Percentiles rank a stretch among this genome's conserved stretches.
Evolutionary conservation across 2,797 vertebrate genomes (phyloP).

Genomic region (Acipenser transmontanus): DNA sequence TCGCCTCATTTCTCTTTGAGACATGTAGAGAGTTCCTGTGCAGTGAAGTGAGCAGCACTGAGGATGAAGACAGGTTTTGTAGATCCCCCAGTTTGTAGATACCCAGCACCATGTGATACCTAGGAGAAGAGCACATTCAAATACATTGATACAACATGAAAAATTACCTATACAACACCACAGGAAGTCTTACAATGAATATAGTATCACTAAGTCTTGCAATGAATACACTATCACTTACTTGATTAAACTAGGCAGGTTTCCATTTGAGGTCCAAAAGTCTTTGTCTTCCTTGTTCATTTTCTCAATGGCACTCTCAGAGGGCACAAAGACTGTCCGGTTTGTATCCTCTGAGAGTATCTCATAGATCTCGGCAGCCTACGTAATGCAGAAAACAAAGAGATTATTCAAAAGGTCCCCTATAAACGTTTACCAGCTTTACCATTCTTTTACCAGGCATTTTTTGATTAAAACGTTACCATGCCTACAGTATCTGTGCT

Average conservation of each 20-base stretch:
- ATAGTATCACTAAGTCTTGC: too few relatives aligned
- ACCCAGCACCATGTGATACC: conserved; percentile 71
- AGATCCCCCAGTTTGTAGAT: conserved; percentile 56
- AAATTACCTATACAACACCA: too few relatives aligned
- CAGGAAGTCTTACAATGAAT: too few relatives aligned
- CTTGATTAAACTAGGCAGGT: conserved; percentile 76
- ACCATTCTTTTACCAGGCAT: too few relatives aligned
- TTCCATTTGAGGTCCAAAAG: conserved; percentile 73
- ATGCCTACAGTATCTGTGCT: too few relatives aligned
- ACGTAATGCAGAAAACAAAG: conserved; percentile 13
- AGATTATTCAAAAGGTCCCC: too few relatives aligned
- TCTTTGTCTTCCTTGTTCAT: conserved; percentile 67
- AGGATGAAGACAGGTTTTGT: conserved; percentile 48
- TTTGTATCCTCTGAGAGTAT: conserved; percentile 58
- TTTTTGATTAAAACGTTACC: too few relatives aligned
- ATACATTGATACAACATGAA: not conserved
- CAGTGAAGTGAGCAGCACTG: conserved; percentile 58
- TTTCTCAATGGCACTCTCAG: conserved; percentile 56
- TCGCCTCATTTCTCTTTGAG: conserved; percentile 63
- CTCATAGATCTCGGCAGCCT: conserved; percentile 53
- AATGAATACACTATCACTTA: conserved; percentile 27
- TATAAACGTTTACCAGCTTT: too few relatives aligned
- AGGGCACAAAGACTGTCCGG: conserved; percentile 79
- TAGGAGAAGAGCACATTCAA: conserved; percentile 36
- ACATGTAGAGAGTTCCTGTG: conserved; percentile 63